Base-by-base conservation (phyloP, 2,797 vertebrate species). In the Geotrypetes seraphini region DNA sequence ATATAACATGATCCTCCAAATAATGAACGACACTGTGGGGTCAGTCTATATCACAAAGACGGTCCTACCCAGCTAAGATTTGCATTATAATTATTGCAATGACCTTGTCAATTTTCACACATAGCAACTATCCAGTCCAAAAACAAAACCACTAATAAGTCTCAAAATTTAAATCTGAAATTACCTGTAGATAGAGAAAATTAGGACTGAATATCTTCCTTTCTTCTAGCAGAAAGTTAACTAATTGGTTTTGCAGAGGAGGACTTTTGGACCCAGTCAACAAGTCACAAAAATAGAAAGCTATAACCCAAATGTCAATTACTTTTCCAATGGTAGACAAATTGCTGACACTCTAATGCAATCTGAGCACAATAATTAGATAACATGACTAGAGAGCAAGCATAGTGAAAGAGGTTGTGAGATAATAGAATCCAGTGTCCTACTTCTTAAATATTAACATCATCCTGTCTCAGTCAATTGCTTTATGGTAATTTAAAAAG, bases 341-440 rank as follows among this genome's bases (percentile, higher is more conserved):
- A 82, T 73, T 74, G 73, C 74, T 69, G 61, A 65, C 72, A 69
- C 60, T 48, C 63, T 79, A 83, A 83, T 73, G 67, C 58, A 78
- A 83, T 84, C 74, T 73, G 71, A 75, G 59, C 50, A 58, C 63
- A 77, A 72, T 81, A 82, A 84, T 82, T 83, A 82, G 75, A 80
- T 83, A 75, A 80, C 66, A 75, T 57, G 67, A 69, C 73, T 75
- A 76, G 66, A 75, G 69, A 78, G 68, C 67, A 62, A 71, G 70
- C 71, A 73, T 75, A 70, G 71, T 83, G 78, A 82, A 78, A 81
- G 73, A 69, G 43, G 64, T 66, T 73, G 70, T 45, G 53, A 78
- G 78, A 73, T 83, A 84, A 82, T 71, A 79, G 57, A 84, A 83
- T 83, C 65, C 71, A 60, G 56, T 67, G 73, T 74, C 71, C 71